Evolutionary conservation across 1,140 invertebrate genomes (phyloP).

Genomic region (Drosophila albomicans): DNA sequence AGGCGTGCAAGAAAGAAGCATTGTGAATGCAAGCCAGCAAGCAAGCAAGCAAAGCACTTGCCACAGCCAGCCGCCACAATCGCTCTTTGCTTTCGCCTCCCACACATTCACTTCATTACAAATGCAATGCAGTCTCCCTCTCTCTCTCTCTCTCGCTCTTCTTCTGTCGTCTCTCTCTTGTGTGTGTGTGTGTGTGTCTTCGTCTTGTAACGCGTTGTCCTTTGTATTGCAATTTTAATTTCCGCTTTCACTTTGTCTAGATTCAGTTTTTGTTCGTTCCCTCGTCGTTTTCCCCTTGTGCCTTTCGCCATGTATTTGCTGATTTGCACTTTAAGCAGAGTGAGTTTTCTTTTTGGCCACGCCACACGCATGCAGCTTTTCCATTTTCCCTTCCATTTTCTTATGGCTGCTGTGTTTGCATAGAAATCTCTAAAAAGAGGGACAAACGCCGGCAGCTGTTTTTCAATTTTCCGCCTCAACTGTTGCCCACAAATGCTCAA

Average conservation of each 20-base stretch:
- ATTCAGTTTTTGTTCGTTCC: slow-evolving; percentile 66
- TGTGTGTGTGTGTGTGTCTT: slow-evolving; percentile 40
- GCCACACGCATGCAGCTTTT: slow-evolving; percentile 54
- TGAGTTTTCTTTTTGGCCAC: slow-evolving; percentile 39
- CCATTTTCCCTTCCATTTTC: slow-evolving; percentile 25
- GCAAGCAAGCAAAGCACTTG: slow-evolving; percentile 25
- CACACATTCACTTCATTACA: slow-evolving; percentile 61
- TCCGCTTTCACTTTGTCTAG: slow-evolving; percentile 82
- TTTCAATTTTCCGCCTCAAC: slow-evolving; percentile 82
- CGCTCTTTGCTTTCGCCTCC: slow-evolving; percentile 21
- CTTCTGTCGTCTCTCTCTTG: neutral
- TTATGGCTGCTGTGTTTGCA: slow-evolving; percentile 22
- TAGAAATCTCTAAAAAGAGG: slow-evolving; percentile 30
- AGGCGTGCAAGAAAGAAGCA: slow-evolving; percentile 33
- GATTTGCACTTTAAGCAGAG: slow-evolving; percentile 67
- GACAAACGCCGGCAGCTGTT: slow-evolving; percentile 66
- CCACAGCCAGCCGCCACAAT: slow-evolving; percentile 27
- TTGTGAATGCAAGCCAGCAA: slow-evolving; percentile 28
- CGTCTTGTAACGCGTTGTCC: slow-evolving; percentile 31
- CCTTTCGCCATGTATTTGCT: slow-evolving; percentile 50
- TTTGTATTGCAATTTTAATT: slow-evolving; percentile 83
- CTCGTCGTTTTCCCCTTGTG: neutral
- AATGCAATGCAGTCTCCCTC: slow-evolving; percentile 37
- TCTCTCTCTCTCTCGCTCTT: no score
- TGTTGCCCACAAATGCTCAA: slow-evolving; percentile 54